These are phyloP conservation scores for Scytalopus superciliaris DNA, from an alignment of 2,113 vertebrate genomes.

Conservation along the genomic window DNA sequence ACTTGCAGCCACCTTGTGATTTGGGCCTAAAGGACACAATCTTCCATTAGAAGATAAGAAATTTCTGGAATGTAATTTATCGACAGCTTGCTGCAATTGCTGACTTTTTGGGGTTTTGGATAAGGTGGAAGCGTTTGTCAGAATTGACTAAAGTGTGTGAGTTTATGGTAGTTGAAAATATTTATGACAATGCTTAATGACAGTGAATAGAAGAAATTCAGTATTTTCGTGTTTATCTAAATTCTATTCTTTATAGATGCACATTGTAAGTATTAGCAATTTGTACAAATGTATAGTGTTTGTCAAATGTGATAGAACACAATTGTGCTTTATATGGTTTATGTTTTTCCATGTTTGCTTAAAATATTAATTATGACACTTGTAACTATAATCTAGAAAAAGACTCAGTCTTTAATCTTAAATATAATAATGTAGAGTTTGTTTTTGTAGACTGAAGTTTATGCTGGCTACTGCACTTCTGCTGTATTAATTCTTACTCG, in stretches of 20 bases:
- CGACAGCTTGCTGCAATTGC: not conserved
- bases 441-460: not conserved
- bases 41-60: not conserved
- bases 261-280: not conserved
- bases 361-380: not conserved
- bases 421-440: not conserved
- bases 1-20: fast-evolving
- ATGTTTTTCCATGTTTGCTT: not conserved
- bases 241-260: not conserved
- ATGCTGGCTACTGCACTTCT: not conserved
- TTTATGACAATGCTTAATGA: not conserved
- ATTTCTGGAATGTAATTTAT: not conserved
- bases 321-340: not conserved
- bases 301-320: not conserved
- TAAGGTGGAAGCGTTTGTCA: not conserved
- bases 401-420: not conserved
- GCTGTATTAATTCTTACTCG: not conserved
- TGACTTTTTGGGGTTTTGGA: not conserved
- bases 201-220: not conserved
- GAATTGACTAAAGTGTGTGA: too few species aligned
- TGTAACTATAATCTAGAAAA: not conserved
- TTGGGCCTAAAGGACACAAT: not conserved
- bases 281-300: not conserved
- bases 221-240: not conserved
- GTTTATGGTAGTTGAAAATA: not conserved